Evolutionary conservation across 1,140 invertebrate species (phyloP).

Genomic region (Ips typographus): DNA sequence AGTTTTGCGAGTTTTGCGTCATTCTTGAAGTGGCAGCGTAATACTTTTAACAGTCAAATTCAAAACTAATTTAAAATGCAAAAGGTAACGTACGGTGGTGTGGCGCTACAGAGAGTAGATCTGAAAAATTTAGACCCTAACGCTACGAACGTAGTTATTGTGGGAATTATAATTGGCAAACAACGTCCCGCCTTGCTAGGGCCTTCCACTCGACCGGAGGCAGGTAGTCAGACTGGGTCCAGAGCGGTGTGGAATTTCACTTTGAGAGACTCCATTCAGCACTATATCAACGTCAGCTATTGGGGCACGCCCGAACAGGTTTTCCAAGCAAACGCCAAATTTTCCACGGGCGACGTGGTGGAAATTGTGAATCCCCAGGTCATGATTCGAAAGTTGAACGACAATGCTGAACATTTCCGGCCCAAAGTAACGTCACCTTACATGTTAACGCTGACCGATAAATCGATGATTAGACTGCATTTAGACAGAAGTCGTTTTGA

Average conservation of each 20-base stretch:
- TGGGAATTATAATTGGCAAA: slow-evolving; percentile 48
- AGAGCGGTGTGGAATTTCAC: slow-evolving; percentile 68
- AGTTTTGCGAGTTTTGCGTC: too few relatives aligned
- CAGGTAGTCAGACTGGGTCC: neutral
- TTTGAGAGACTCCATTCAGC: slow-evolving; percentile 64
- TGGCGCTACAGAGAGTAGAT: slow-evolving; percentile 39
- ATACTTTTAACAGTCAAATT: neutral
- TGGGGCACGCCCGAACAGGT: slow-evolving; percentile 66
- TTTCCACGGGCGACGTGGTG: slow-evolving; percentile 65
- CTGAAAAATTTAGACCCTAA: slow-evolving; percentile 43
- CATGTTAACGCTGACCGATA: slow-evolving; percentile 62
- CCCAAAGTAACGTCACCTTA: slow-evolving; percentile 64
- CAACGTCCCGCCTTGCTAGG: slow-evolving; percentile 42
- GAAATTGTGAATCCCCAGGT: slow-evolving; percentile 63
- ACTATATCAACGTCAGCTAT: slow-evolving; percentile 68
- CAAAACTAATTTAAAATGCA: slow-evolving; percentile 26
- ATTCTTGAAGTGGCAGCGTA: neutral
- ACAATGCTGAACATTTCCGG: slow-evolving; percentile 59
- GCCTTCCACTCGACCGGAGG: slow-evolving; percentile 19
- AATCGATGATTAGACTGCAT: slow-evolving; percentile 59
- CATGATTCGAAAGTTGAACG: slow-evolving; percentile 55
- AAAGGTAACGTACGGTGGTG: slow-evolving; percentile 8
- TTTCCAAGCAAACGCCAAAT: slow-evolving; percentile 58
- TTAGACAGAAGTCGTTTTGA: slow-evolving; percentile 55
- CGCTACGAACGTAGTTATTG: slow-evolving; percentile 43